Conservation (phyloP, 1,140 invertebrate species). For the Zophobas morio region DNA sequence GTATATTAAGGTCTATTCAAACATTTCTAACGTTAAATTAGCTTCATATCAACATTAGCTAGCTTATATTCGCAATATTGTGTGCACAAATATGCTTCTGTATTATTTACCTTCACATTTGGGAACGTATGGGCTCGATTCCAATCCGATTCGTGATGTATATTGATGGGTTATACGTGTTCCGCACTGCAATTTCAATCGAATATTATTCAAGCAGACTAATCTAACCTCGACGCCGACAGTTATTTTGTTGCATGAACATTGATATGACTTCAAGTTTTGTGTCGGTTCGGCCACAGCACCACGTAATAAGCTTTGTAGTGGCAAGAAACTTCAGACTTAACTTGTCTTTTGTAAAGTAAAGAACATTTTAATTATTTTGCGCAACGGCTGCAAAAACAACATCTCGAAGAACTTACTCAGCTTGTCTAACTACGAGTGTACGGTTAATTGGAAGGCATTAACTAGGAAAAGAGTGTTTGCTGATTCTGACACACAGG, state of each 20-base stretch:
- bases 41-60: slow-evolving; percentile 14
- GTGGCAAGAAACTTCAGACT: slow-evolving; percentile 4
- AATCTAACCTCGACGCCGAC: neutral
- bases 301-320: slow-evolving; percentile 21
- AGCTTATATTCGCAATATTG: neutral
- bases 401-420: slow-evolving; percentile 25
- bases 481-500: neutral
- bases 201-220: slow-evolving; percentile 14
- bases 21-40: slow-evolving; percentile 35
- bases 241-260: no score
- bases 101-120: slow-evolving; percentile 29
- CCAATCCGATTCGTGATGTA: slow-evolving; percentile 24
- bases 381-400: slow-evolving; percentile 21
- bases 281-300: neutral
- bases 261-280: no score
- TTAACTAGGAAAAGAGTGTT: slow-evolving; percentile 21
- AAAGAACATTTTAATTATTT: slow-evolving; percentile 41
- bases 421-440: slow-evolving; percentile 15
- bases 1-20: slow-evolving; percentile 41
- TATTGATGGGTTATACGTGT: slow-evolving; percentile 13
- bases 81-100: neutral
- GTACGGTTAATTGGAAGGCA: slow-evolving; percentile 23
- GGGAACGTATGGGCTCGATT: slow-evolving; percentile 1
- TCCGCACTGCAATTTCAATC: neutral
- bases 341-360: slow-evolving; percentile 25